Percentiles rank a stretch among this genome's conserved stretches.
phyloP scores from a whole-genome alignment of 2,888 invertebrate species.

The Stegophylla sp. region DNA sequence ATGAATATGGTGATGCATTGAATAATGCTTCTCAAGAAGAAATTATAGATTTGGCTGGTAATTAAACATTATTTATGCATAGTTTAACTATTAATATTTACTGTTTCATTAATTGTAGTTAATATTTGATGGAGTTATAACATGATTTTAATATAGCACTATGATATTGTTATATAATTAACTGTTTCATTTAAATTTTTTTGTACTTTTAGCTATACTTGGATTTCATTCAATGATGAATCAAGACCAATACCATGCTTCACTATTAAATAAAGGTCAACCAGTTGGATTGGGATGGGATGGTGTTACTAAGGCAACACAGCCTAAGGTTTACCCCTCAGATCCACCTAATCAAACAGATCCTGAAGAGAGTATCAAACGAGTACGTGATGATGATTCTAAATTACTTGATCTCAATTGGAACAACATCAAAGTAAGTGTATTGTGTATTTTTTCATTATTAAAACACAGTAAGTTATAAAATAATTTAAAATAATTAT shows the following conservation, averaged over 20 bases:
- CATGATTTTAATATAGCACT: background rate
- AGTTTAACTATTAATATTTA: background rate
- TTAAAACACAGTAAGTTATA: background rate
- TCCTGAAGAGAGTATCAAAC: conserved; percentile 88
- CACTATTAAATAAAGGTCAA: conserved; percentile 88
- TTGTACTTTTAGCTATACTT: conserved; percentile 79
- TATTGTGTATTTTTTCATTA: background rate
- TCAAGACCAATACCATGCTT: conserved; percentile 99
- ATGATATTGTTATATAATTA: background rate
- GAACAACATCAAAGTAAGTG: conserved; percentile 95
- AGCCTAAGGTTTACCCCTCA: conserved; percentile 87
- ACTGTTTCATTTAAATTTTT: conserved; percentile 11
- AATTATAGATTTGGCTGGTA: conserved; percentile 96
- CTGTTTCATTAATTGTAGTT: background rate
- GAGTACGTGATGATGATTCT: conserved; percentile 87
- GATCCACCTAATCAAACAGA: conserved; percentile 98
- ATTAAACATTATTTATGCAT: background rate
- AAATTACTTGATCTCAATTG: conserved; percentile 92
- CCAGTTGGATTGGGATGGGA: conserved; percentile 91
- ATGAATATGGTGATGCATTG: conserved; percentile 92
- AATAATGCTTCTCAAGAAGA: conserved; percentile 89
- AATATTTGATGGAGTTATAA: background rate
- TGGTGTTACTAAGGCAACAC: conserved; percentile 92
- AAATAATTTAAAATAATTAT: background rate
- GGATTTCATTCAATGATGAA: conserved; percentile 99